Evolutionary conservation across 2,797 vertebrate genomes (phyloP).

Genomic region (Echeneis naucrates): DNA sequence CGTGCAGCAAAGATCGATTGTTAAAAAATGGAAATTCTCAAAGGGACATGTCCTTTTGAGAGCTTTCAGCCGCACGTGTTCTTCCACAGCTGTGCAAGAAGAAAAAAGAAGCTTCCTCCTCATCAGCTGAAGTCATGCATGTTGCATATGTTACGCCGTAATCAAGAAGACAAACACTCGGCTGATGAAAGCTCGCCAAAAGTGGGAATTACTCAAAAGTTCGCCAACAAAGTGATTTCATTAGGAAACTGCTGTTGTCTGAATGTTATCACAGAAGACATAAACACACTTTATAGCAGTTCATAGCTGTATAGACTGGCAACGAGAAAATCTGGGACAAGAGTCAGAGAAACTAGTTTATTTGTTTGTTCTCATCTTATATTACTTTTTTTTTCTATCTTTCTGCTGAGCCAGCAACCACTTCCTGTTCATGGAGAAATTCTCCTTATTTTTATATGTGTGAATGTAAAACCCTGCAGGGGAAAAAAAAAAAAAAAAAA

Average conservation of each 20-base stretch:
- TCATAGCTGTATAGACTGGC: background rate
- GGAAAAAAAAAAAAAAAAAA: too few relatives aligned
- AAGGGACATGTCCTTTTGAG: constrained; percentile 62
- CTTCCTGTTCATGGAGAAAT: constrained; percentile 52
- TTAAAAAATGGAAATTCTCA: constrained; percentile 24
- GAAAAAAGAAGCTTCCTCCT: constrained; percentile 15
- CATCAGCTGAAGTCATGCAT: background rate
- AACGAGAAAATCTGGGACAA: constrained; percentile 10
- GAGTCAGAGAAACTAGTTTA: constrained; percentile 13
- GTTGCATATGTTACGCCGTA: background rate
- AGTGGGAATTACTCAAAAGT: background rate
- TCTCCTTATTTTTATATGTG: constrained; percentile 6
- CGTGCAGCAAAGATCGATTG: constrained; percentile 56
- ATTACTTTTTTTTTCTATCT: constrained; percentile 4
- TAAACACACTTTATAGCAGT: constrained; percentile 5
- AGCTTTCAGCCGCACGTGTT: constrained; percentile 49
- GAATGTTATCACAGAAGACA: background rate
- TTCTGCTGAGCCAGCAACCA: constrained; percentile 12
- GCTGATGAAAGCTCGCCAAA: background rate
- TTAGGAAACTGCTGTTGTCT: background rate
- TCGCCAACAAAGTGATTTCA: too few relatives aligned
- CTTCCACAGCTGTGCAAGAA: constrained; percentile 37
- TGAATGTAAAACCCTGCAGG: constrained; percentile 3
- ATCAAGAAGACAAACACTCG: constrained; percentile 1
- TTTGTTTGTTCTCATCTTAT: constrained; percentile 8